Evolutionary conservation across 2,888 invertebrate species (phyloP), one percentile per base, ranked within the genome.

Genomic region (Rhagonycha lutea): DNA sequence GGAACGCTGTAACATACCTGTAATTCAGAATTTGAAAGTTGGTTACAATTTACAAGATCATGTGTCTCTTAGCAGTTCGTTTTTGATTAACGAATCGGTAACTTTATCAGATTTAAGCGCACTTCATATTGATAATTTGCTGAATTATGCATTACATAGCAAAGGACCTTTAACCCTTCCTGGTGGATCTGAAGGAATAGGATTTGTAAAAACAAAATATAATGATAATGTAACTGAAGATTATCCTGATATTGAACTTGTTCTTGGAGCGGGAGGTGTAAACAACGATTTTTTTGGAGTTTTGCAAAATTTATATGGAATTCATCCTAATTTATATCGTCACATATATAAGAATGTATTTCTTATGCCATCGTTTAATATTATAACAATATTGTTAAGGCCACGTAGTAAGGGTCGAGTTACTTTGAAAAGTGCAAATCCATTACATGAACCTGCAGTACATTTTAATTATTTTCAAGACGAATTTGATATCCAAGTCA

Each of bases 11-110:
- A 89, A 90, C 3, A 94, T 96, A 70, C 86, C 89, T 0, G 90
- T 93, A 1, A 83, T 94, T 47, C 89, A 91, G 78, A 91, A 96
- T 84, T 89, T 94, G 1, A 92, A 92, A 2, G 96, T 96, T 0
- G 96, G 96, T 9, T 91, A 92, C 83, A 96, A 96, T 86, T 89
- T 96, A 0, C 95, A 95, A 86, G 96, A 96, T 85, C 96, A 96
- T 83, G 89, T 94, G 14, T 93, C 94, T 0, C 91, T 95, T 80
- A 92, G 93, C 3, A 88, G 95, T 70, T 92, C 92, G 0, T 95
- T 95, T 84, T 87, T 93, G 69, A 91, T 94, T 1, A 94, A 95
- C 83, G 91, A 92, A 77, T 91, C 91, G 3, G 87, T 93, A 69
- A 93, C 92, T 12, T 88, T 94, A 1, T 91, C 92, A 77, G 94